These are phyloP conservation scores for Crocuta crocuta DNA, from an alignment of 2,113 vertebrate genomes.

Conservation along the genomic window DNA sequence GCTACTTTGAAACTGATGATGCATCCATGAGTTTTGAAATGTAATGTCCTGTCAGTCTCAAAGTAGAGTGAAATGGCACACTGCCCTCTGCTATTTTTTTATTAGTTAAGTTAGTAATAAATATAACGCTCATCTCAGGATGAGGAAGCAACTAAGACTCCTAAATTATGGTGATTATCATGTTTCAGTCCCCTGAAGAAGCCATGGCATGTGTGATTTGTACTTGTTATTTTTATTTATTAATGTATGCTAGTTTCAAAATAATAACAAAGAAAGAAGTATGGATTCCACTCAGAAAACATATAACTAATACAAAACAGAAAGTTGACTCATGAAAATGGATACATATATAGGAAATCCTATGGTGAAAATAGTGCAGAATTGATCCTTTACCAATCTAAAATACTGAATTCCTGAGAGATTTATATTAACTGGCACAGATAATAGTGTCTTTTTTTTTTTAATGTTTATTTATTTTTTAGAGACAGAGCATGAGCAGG, in stretches of 20 bases:
- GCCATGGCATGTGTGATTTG: neutral
- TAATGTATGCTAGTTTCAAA: neutral
- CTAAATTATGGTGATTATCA: neutral
- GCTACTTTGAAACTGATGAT: neutral
- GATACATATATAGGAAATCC: conserved; percentile 23
- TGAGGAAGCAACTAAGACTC: neutral
- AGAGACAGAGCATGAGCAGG: no score
- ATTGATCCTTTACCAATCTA: conserved; percentile 50
- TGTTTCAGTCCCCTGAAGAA: neutral
- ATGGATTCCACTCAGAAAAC: neutral
- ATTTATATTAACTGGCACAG: conserved; percentile 40
- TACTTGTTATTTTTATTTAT: neutral
- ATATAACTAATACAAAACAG: neutral
- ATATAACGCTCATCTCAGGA: neutral
- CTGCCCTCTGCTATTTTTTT: neutral
- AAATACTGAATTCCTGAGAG: conserved; percentile 8
- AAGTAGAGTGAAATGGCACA: neutral
- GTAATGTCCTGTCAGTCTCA: neutral
- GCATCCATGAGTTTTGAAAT: neutral
- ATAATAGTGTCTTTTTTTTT: conserved; percentile 16
- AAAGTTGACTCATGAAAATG: neutral
- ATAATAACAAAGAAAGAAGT: conserved; percentile 23
- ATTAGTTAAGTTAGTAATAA: neutral
- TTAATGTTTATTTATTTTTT: no score
- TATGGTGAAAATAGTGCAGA: conserved; percentile 31